Conservation (phyloP, 1,140 invertebrate genomes). For the Tetramorium alpestre region DNA sequence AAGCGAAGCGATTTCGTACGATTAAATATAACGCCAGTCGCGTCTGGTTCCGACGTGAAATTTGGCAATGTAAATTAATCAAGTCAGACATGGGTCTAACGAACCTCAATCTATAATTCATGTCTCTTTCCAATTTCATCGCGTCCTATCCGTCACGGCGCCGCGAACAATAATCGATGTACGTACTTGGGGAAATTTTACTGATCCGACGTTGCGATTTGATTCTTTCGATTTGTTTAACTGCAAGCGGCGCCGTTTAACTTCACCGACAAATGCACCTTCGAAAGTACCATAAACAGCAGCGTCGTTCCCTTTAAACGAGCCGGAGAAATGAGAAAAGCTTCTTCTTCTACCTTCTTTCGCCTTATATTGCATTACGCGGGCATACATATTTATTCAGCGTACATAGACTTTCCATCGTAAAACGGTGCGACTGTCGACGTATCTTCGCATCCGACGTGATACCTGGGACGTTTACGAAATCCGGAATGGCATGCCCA, state of each 20-base stretch:
- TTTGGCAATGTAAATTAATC: conserved; percentile 3
- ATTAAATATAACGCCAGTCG: not conserved
- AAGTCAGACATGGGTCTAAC: not conserved
- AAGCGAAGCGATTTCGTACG: not conserved
- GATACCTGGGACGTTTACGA: conserved; percentile 68
- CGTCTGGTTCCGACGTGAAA: not conserved
- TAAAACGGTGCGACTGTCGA: conserved; percentile 59
- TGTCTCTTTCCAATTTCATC: conserved; percentile 7
- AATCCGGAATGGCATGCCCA: conserved; percentile 61
- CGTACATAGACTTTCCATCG: conserved; percentile 70
- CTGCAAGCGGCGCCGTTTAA: not conserved
- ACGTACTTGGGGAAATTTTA: not conserved
- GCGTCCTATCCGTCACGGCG: not conserved
- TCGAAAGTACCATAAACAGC: conserved; percentile 14
- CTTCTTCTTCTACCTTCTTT: conserved; percentile 55
- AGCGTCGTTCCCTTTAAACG: conserved; percentile 24
- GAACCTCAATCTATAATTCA: conserved; percentile 25
- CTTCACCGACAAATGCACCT: not conserved
- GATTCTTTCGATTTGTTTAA: conserved; percentile 38
- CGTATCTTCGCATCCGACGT: conserved; percentile 68
- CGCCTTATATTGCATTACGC: conserved; percentile 70
- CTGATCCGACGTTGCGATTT: not conserved
- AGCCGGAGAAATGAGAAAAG: conserved; percentile 31
- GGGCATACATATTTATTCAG: conserved; percentile 75
- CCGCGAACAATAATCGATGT: not conserved